Percentiles rank a stretch among this genome's conserved stretches.
These are phyloP conservation scores for Saguinus imperator DNA, from an alignment of 2,113 vertebrate species.

Conservation along the genomic window DNA sequence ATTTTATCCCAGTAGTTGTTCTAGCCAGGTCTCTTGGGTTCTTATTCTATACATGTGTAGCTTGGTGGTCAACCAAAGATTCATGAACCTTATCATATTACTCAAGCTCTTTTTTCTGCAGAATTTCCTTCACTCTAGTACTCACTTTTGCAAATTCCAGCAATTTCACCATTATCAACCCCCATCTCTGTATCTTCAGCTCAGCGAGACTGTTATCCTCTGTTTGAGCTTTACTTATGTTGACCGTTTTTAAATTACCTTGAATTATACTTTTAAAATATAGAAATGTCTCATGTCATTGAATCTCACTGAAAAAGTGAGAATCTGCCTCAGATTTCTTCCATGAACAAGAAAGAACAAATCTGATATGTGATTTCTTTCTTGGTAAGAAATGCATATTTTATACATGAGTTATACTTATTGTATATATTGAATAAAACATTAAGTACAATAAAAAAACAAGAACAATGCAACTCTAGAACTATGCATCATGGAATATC, in stretches of 20 bases:
- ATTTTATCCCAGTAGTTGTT: not conserved
- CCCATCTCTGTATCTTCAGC: not conserved
- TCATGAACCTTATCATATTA: not conserved
- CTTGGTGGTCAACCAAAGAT: not conserved
- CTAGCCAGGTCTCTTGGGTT: not conserved
- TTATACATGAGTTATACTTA: not conserved
- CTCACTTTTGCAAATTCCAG: not conserved
- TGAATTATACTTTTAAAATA: not conserved
- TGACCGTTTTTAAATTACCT: not conserved
- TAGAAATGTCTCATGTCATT: not conserved
- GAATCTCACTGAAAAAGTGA: not conserved
- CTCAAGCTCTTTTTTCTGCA: not conserved
- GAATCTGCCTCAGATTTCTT: not conserved
- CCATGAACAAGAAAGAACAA: not conserved
- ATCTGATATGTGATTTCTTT: not conserved
- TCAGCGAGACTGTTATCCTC: not conserved
- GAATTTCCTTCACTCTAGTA: not conserved
- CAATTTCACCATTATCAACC: not conserved
- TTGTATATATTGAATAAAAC: not conserved
- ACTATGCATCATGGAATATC: not conserved
- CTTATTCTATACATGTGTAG: not conserved
- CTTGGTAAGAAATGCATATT: not conserved
- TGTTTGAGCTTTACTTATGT: not conserved
- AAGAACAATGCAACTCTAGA: not conserved
- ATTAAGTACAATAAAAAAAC: not conserved